A percentile compares a stretch with the other conserved stretches of the same genome.
Evolutionary conservation across 2,797 vertebrate species (phyloP).

Genomic region (Orientallactaga sibirica): DNA sequence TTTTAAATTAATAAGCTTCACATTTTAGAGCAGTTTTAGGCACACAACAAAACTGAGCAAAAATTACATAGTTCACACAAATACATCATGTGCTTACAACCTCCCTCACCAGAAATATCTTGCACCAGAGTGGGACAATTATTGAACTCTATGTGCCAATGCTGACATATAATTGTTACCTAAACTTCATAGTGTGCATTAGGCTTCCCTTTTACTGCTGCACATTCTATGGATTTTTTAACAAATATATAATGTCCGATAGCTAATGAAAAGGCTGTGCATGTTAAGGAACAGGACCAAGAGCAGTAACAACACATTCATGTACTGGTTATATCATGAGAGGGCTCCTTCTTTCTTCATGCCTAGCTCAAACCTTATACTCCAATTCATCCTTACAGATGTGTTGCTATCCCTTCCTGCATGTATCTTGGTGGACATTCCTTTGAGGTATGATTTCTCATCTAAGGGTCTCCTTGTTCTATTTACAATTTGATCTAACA

Average conservation of each 20-base stretch:
- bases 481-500: not conserved
- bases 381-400: not conserved
- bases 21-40: not conserved
- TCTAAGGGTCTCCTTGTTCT: not conserved
- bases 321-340: not conserved
- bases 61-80: not conserved
- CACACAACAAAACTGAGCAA: not conserved
- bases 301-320: not conserved
- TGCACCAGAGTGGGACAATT: not conserved
- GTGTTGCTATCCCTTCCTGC: not conserved
- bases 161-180: not conserved
- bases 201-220: not conserved
- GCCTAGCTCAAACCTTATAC: not conserved
- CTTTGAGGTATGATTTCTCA: not conserved
- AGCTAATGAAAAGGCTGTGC: not conserved
- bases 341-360: not conserved
- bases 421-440: not conserved
- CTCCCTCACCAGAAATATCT: not conserved
- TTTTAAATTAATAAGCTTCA: not conserved
- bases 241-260: not conserved
- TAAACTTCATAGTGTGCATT: not conserved
- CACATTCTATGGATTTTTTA: not conserved
- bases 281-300: not conserved
- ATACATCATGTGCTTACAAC: not conserved
- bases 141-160: not conserved